Evolutionary conservation across 2,888 invertebrate species (phyloP).

Genomic region (Pseudoips prasinana): DNA sequence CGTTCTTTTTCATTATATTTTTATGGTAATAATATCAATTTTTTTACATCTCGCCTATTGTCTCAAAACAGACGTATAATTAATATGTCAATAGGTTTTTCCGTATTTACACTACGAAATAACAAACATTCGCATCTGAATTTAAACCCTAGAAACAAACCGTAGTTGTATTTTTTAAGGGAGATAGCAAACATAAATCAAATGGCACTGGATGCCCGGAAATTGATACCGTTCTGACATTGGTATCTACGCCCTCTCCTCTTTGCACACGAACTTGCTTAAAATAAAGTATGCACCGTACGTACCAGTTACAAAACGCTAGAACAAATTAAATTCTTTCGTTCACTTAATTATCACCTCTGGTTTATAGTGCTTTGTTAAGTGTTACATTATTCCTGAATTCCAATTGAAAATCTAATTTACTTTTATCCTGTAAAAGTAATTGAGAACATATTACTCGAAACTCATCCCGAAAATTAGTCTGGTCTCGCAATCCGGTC

Average conservation of each 20-base stretch:
- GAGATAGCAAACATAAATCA: constrained; percentile 65
- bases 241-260: constrained; percentile 38
- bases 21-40: too few species aligned
- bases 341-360: background rate
- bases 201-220: constrained; percentile 62
- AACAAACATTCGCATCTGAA: constrained; percentile 23
- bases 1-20: too few species aligned
- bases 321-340: background rate
- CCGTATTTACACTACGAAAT: too few species aligned
- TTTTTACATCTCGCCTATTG: too few species aligned
- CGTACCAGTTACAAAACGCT: too few species aligned
- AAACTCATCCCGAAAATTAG: constrained; percentile 43
- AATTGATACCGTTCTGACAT: constrained; percentile 67
- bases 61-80: too few species aligned
- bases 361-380: too few species aligned
- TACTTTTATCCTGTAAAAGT: constrained; percentile 26
- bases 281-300: constrained; percentile 25
- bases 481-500: constrained; percentile 43
- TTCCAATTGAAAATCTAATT: constrained; percentile 14
- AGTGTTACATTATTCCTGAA: too few species aligned
- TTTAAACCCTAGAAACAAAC: constrained; percentile 22
- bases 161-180: constrained; percentile 43
- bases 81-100: too few species aligned
- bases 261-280: constrained; percentile 40
- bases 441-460: constrained; percentile 27